These are phyloP conservation scores for Torymus tubicola DNA, from an alignment of 2,888 invertebrate genomes.

Conservation along the genomic window DNA sequence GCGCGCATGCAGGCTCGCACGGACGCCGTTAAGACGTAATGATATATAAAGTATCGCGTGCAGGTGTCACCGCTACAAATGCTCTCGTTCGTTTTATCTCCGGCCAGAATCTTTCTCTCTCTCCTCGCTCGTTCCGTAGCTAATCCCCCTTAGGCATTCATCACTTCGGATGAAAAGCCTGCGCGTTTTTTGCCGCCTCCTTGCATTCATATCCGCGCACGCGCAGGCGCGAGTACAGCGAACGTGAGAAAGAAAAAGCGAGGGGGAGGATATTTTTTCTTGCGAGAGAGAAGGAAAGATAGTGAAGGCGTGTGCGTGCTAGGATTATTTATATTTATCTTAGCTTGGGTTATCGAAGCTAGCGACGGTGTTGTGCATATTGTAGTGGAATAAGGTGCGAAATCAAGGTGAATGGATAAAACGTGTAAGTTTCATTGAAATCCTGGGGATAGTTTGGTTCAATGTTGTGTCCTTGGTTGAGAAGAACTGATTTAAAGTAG, in stretches of 20 bases:
- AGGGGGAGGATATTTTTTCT: too few relatives aligned
- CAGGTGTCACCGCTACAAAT: constrained; percentile 73
- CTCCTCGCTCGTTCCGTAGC: constrained; percentile 20
- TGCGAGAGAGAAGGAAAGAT: constrained; percentile 1
- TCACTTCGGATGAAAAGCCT: constrained; percentile 48
- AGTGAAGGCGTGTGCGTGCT: background rate
- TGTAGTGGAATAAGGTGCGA: too few relatives aligned
- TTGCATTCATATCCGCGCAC: background rate
- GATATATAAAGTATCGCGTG: constrained; percentile 69
- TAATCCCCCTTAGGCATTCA: constrained; percentile 53
- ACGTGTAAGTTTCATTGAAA: too few relatives aligned
- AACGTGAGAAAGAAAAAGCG: constrained; percentile 36
- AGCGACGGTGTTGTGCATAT: too few relatives aligned
- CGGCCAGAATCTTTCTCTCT: constrained; percentile 3
- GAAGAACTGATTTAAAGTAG: too few relatives aligned
- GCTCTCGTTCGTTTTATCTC: constrained; percentile 53
- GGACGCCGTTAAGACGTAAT: constrained; percentile 51
- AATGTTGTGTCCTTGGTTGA: too few relatives aligned
- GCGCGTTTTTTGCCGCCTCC: too few relatives aligned
- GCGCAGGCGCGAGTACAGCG: background rate
- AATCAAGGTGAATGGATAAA: too few relatives aligned
- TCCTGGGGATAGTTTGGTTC: too few relatives aligned
- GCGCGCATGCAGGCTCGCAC: background rate
- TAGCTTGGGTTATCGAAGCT: too few relatives aligned
- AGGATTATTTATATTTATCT: constrained; percentile 4